phyloP scores from a whole-genome alignment of 2,113 vertebrate species.

The Periophthalmodon schlosseri region DNA sequence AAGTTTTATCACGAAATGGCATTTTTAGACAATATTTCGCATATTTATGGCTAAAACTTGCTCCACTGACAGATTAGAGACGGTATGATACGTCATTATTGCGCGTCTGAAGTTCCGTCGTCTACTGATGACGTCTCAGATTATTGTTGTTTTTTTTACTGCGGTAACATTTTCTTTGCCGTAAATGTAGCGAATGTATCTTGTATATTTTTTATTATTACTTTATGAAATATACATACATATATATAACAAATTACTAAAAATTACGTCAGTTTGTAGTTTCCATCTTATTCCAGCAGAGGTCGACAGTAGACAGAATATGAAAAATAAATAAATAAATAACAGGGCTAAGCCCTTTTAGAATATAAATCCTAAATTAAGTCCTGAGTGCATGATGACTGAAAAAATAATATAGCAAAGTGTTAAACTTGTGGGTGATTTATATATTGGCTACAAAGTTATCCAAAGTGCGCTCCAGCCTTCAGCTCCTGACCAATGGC shows the following conservation, averaged over 20 bases:
- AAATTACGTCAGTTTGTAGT: not conserved
- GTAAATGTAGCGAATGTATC: not conserved
- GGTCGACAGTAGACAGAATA: not conserved
- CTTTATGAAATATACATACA: not conserved
- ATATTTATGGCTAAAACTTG: slow-evolving; percentile 21
- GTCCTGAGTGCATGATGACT: no score
- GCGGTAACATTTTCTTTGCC: not conserved
- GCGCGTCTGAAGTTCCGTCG: slow-evolving; percentile 56
- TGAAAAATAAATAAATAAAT: not conserved
- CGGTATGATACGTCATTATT: slow-evolving; percentile 29
- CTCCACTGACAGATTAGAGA: slow-evolving; percentile 40
- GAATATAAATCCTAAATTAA: no score
- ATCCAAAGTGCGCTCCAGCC: not conserved
- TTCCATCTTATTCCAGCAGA: not conserved
- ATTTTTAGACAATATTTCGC: not conserved
- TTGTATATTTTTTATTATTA: not conserved
- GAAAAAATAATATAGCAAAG: no score
- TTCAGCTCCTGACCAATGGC: not conserved
- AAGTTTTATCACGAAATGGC: not conserved
- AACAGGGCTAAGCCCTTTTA: not conserved
- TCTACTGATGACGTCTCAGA: slow-evolving; percentile 32
- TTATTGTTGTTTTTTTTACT: not conserved
- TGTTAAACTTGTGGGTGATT: no score
- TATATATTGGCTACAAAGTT: no score
- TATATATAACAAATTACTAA: no score